Evolutionary conservation across 2,113 vertebrate species (phyloP).

Genomic region (Corythoichthys haematopterus): DNA sequence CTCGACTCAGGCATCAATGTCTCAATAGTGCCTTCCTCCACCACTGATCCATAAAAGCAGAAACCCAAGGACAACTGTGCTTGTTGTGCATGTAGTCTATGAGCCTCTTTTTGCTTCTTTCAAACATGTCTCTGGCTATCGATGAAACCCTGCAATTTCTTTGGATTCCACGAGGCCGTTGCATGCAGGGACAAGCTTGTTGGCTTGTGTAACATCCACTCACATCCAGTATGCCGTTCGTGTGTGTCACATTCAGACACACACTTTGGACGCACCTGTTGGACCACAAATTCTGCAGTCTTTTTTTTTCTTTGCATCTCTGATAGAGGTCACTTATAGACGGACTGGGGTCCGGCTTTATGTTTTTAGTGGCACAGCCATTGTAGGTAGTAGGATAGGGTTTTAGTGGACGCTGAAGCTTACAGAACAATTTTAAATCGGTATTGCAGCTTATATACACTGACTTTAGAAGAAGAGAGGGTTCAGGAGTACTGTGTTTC

Average conservation of each 20-base stretch:
- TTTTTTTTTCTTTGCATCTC: neutral
- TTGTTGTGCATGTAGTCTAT: neutral
- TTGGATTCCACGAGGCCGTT: slow-evolving; percentile 64
- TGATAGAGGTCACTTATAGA: no score
- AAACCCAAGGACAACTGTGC: neutral
- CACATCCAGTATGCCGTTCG: slow-evolving; percentile 19
- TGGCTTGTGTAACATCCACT: slow-evolving; percentile 57
- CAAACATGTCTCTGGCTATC: slow-evolving; percentile 54
- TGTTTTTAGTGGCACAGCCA: no score
- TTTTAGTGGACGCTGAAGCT: no score
- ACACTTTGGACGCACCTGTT: slow-evolving; percentile 20
- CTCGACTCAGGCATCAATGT: neutral
- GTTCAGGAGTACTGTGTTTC: no score
- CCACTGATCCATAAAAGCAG: neutral
- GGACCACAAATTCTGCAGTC: neutral
- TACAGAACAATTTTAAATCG: no score
- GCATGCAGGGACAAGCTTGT: slow-evolving; percentile 66
- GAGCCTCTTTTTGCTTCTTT: slow-evolving; percentile 26
- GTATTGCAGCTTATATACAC: no score
- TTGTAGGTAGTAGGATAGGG: no score
- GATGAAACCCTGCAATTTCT: slow-evolving; percentile 74
- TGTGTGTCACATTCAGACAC: slow-evolving; percentile 40
- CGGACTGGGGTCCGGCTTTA: no score
- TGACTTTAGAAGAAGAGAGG: no score
- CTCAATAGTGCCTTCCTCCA: neutral